Evolutionary conservation across 2,888 invertebrate species (phyloP).

Genomic region (Zaprionus bogoriensis): DNA sequence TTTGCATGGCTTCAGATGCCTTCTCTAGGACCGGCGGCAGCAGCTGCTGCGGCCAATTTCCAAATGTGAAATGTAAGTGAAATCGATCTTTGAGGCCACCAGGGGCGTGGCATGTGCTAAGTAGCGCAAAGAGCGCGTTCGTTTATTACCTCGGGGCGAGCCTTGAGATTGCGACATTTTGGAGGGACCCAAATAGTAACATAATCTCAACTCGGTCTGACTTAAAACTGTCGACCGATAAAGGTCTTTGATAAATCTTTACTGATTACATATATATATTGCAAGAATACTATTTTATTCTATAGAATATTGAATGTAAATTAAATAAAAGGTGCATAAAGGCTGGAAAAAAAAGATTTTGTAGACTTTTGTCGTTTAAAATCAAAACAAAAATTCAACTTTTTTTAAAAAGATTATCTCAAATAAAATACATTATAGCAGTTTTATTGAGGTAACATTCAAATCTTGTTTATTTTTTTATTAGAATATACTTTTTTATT

Average conservation of each 20-base stretch:
- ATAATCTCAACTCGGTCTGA: background rate
- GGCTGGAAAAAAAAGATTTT: no score
- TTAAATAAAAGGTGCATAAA: no score
- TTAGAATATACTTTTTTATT: no score
- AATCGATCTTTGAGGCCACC: constrained; percentile 67
- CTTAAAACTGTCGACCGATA: background rate
- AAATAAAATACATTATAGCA: no score
- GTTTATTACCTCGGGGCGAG: constrained; percentile 10
- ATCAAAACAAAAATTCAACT: no score
- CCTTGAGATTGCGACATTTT: background rate
- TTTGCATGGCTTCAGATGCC: constrained; percentile 60
- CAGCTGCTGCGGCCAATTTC: constrained; percentile 46
- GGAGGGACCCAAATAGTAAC: background rate
- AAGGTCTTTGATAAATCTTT: background rate
- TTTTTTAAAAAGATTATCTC: no score
- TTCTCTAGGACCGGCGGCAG: constrained; percentile 31
- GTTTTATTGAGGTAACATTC: background rate
- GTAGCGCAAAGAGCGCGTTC: constrained; percentile 29
- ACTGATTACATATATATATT: no score
- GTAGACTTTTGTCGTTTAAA: no score
- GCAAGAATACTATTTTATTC: no score
- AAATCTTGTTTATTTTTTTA: background rate
- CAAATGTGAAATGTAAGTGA: constrained; percentile 52
- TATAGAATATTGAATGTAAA: no score
- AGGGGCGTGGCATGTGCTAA: constrained; percentile 56